Conservation (phyloP, 30 jellyfish, hydroid and myxozoan genomes). For the Aurelia sp. region DNA sequence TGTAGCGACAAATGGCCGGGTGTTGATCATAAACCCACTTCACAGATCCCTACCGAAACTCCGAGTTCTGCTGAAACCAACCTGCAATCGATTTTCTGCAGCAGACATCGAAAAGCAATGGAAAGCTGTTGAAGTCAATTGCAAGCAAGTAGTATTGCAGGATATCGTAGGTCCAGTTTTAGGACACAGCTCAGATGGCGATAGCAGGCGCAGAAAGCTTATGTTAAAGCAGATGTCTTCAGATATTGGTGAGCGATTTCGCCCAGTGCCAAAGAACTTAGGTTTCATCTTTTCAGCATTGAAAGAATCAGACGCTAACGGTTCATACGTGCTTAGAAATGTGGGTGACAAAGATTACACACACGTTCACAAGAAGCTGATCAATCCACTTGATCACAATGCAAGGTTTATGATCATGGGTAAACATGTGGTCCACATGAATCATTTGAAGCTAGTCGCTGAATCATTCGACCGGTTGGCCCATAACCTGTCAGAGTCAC, state of each 20-base stretch:
- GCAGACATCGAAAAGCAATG: conserved; percentile 7
- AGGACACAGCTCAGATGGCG: conserved; percentile 28
- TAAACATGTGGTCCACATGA: conserved; percentile 5
- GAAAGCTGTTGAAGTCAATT: background rate
- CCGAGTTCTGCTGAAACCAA: background rate
- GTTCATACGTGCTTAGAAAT: background rate
- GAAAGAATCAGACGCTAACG: background rate
- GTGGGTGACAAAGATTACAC: conserved; percentile 3
- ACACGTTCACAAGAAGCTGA: conserved; percentile 16
- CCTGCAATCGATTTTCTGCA: background rate
- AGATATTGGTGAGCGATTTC: background rate
- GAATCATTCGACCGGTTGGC: background rate
- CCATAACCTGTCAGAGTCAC: no score
- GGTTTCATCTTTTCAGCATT: background rate
- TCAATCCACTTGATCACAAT: conserved; percentile 5
- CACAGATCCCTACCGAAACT: background rate
- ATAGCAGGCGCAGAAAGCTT: background rate
- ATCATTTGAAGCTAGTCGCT: background rate
- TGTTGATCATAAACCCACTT: no score
- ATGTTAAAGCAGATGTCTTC: background rate
- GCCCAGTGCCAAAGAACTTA: background rate
- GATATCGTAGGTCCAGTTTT: background rate
- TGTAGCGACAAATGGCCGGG: no score
- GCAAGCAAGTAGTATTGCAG: conserved; percentile 4
- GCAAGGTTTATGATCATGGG: conserved; percentile 4